Base-by-base conservation (phyloP, 2,888 invertebrate genomes). In the Alloscopus bannaensis region DNA sequence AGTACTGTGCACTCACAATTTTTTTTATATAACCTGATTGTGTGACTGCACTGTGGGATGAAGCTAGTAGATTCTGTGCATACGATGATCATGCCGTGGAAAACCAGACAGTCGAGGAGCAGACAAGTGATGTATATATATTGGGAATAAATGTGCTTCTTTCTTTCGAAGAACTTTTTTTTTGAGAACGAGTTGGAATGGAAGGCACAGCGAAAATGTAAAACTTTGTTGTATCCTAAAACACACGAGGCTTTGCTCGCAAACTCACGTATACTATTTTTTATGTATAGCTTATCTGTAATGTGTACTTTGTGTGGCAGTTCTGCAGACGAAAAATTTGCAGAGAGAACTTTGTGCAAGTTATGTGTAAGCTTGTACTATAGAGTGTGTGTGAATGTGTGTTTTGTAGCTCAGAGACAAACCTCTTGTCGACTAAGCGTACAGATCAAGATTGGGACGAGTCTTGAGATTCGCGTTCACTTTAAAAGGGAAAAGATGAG, bases 351-450 rank as follows among this genome's bases (percentile, higher is more conserved):
- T 3, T 50, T 50, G 16, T 55, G 55, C 24, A 28, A 22, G 22
- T 22, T 3, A 20, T 50, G 50, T 50, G 22, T 22, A 50, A 50
- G 8, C 11, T 20, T 50, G 13, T 6, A 36, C 6, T 8, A 36
- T 36, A 36, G 6, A 16, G 45, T n/a, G 20, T 52, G 22, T 24
- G 55, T 55, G 50, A 55, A 11, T 24, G 22, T 50, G 55, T 45
- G 24, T 52, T 22, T 52, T 11, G 11, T 22, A 6, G 45, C 59
- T 70, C 68, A 24, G 40, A 70, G 60, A 59, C 11, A 36, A 47
- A 60, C 70, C 70, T 70, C 45, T n/a, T n/a, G n/a, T 70, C 70
- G 70, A 52, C 3, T 71, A 62, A 47, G 71, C 62, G 71, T 71
- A 52, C 71, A 71, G 71, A 60, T 62, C 22, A 52, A 71, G 71